phyloP scores from a whole-genome alignment of 2,113 vertebrate species.

The Platanista minor region DNA sequence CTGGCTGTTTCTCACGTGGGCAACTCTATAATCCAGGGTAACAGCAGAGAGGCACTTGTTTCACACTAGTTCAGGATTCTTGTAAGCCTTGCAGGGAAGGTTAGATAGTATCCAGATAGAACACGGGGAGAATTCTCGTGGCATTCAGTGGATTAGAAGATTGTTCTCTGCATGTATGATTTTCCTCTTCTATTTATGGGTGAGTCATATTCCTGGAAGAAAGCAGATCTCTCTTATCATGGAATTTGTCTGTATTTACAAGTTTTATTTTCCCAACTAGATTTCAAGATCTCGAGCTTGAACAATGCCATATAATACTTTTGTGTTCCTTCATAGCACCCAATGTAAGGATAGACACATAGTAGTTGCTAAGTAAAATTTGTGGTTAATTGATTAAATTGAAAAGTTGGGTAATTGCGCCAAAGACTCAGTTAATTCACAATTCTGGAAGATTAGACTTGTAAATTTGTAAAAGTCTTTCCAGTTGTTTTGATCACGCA shows the following conservation, averaged over 20 bases:
- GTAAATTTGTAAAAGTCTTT: conserved; percentile 31
- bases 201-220: not conserved
- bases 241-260: not conserved
- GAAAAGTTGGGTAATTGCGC: not conserved
- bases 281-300: not conserved
- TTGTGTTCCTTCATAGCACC: not conserved
- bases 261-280: not conserved
- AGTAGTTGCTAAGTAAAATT: not conserved
- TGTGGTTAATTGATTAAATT: not conserved
- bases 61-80: not conserved
- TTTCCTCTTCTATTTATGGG: not conserved
- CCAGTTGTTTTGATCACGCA: conserved; percentile 54
- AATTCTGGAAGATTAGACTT: conserved; percentile 15
- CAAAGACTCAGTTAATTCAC: not conserved
- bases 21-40: not conserved
- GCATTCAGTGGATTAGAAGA: not conserved
- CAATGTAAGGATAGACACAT: not conserved
- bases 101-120: not conserved
- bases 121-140: not conserved
- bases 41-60: not conserved
- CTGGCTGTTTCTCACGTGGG: not conserved
- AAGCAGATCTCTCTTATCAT: not conserved
- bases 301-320: not conserved
- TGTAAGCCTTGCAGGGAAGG: not conserved
- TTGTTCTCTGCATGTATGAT: too few relatives aligned